phyloP scores from a whole-genome alignment of 2,113 vertebrate species.

The Naja naja region DNA sequence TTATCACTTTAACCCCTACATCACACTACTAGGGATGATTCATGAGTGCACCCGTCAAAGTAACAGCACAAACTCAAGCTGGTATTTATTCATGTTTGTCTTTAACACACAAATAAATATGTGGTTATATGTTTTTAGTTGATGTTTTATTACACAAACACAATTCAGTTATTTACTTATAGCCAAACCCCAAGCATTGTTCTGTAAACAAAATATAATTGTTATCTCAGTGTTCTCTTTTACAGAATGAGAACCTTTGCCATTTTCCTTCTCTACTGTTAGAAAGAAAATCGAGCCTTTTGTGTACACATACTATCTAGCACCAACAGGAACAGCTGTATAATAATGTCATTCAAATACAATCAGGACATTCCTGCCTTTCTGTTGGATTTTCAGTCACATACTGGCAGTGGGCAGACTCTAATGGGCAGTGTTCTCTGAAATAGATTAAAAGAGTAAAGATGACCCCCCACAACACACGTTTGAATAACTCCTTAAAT shows the following conservation, averaged over 20 bases:
- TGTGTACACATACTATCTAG: neutral
- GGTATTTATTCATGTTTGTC: neutral
- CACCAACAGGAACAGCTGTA: neutral
- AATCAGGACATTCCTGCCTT: neutral
- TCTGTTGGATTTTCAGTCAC: neutral
- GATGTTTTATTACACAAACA: neutral
- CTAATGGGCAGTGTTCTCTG: neutral
- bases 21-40: neutral
- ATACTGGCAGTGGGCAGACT: neutral
- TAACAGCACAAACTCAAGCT: neutral
- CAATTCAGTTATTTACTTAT: neutral
- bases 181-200: neutral
- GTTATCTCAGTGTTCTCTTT: neutral
- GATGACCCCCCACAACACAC: too few relatives aligned
- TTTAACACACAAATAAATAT: neutral
- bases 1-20: neutral
- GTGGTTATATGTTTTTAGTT: neutral
- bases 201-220: neutral
- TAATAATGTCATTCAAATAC: neutral
- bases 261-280: neutral
- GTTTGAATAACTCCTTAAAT: neutral
- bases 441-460: neutral
- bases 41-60: constrained; percentile 23
- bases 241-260: neutral
- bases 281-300: neutral